phyloP scores from a whole-genome alignment of 2,888 invertebrate genomes.

The Calephelis perditalis region DNA sequence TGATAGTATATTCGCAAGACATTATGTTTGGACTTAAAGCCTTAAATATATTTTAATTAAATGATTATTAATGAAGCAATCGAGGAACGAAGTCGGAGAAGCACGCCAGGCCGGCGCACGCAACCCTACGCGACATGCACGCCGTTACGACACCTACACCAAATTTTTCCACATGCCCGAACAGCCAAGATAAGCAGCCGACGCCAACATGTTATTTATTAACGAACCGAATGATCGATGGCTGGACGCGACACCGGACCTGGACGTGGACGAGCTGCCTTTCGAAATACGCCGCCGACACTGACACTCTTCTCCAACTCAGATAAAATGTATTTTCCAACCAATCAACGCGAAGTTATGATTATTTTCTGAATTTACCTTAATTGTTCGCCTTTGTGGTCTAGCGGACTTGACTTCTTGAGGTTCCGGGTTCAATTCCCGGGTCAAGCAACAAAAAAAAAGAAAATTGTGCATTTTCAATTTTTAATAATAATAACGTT shows the following conservation, averaged over 20 bases:
- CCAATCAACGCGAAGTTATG: conserved; percentile 44
- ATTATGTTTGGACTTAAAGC: conserved; percentile 13
- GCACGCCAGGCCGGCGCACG: conserved; percentile 57
- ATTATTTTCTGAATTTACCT: conserved; percentile 32
- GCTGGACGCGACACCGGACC: conserved; percentile 76
- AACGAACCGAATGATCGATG: conserved; percentile 79
- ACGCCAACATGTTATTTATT: conserved; percentile 77
- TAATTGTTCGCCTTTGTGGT: too few relatives aligned
- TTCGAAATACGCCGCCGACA: conserved; percentile 63
- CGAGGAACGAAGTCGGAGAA: conserved; percentile 52
- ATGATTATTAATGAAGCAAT: conserved; percentile 56
- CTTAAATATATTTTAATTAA: conserved; percentile 53
- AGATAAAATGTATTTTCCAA: conserved; percentile 50
- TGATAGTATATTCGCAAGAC: background rate
- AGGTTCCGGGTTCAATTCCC: too few relatives aligned
- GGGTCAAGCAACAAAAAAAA: too few relatives aligned
- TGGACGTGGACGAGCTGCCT: conserved; percentile 60
- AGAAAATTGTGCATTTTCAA: too few relatives aligned
- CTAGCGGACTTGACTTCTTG: too few relatives aligned
- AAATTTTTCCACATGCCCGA: conserved; percentile 77
- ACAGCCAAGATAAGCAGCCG: conserved; percentile 72
- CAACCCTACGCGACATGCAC: conserved; percentile 67
- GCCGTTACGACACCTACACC: conserved; percentile 77
- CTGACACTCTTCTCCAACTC: conserved; percentile 45
- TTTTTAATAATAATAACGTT: too few relatives aligned